phyloP scores from a whole-genome alignment of 2,797 vertebrate genomes.

The Caiman crocodilus region DNA sequence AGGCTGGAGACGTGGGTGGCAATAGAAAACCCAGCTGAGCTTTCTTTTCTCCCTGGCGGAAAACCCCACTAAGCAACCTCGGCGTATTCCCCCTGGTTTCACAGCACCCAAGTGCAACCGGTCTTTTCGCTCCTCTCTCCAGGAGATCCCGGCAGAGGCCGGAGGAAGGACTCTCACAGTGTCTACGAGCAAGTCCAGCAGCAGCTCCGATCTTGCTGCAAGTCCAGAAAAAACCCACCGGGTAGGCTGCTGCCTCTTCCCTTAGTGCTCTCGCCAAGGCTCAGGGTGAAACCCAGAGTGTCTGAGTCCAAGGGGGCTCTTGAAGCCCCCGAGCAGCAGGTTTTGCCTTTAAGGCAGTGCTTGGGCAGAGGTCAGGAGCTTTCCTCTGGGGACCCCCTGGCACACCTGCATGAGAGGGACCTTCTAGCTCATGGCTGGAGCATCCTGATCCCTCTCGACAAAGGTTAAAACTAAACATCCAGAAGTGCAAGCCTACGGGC shows the following conservation, averaged over 20 bases:
- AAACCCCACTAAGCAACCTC: not conserved
- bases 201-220: not conserved
- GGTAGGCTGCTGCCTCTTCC: not conserved
- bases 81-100: not conserved
- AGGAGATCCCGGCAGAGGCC: not conserved
- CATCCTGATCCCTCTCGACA: no score
- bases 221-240: not conserved
- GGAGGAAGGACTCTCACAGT: not conserved
- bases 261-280: not conserved
- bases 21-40: not conserved
- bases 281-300: not conserved
- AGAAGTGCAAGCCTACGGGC: no score
- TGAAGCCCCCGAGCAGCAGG: not conserved
- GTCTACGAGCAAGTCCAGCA: not conserved
- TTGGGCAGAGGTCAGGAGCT: fast-evolving
- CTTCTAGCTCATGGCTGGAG: no score
- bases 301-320: not conserved
- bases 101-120: not conserved
- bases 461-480: no score
- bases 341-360: not conserved
- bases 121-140: not conserved
- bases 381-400: not conserved
- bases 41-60: not conserved
- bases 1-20: not conserved
- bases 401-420: no score